Evolutionary conservation across 2,797 vertebrate genomes (phyloP).

Genomic region (Spatula versicolor): DNA sequence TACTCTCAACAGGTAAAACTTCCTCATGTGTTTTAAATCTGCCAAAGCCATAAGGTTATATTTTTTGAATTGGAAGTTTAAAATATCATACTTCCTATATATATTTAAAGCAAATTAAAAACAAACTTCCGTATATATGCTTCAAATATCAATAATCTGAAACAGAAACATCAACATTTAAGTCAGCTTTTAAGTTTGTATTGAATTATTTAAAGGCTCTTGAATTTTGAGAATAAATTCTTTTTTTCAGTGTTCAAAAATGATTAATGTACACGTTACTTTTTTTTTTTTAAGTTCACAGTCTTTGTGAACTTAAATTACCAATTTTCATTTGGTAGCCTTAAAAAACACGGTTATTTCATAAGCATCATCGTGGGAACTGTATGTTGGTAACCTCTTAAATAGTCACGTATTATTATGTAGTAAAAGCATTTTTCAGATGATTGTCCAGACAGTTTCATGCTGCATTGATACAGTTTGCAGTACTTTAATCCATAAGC

Average conservation of each 20-base stretch:
- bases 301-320: too few species aligned
- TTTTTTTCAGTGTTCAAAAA: not conserved
- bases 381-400: not conserved
- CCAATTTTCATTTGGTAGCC: not conserved
- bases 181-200: not conserved
- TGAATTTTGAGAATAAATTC: not conserved
- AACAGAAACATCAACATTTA: not conserved
- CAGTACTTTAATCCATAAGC: not conserved
- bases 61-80: not conserved
- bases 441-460: not conserved
- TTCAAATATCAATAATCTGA: not conserved
- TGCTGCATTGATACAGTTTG: not conserved
- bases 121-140: not conserved
- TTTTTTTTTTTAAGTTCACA: not conserved
- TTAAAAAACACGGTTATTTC: not conserved
- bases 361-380: not conserved
- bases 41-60: not conserved
- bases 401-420: not conserved
- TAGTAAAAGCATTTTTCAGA: not conserved
- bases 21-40: not conserved
- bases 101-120: not conserved
- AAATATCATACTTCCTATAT: not conserved
- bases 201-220: not conserved
- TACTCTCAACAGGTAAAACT: conserved; percentile 94
- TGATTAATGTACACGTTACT: not conserved